A percentile compares a stretch with the other conserved stretches of the same genome.
phyloP scores from a whole-genome alignment of 2,888 invertebrate species.

The Diploptera punctata region DNA sequence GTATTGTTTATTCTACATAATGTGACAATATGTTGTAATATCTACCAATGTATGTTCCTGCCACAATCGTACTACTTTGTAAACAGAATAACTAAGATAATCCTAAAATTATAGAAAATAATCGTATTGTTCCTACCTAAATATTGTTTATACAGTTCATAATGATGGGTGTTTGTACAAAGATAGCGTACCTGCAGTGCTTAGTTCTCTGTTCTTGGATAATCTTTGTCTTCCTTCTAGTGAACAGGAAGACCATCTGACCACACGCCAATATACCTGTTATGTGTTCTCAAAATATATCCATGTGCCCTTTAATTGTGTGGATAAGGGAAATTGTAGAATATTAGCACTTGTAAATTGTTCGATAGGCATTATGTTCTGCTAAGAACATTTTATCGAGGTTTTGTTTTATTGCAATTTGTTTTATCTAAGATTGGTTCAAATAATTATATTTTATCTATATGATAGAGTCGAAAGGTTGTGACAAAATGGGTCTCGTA shows the following conservation, averaged over 20 bases:
- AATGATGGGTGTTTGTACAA: no score
- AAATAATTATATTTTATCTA: no score
- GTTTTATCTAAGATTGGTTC: no score
- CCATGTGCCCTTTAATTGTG: background rate
- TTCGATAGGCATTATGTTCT: no score
- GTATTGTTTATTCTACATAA: background rate
- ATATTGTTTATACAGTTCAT: no score
- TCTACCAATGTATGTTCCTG: background rate
- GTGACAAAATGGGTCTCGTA: no score
- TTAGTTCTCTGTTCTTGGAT: background rate
- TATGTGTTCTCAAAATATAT: background rate
- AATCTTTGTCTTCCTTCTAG: conserved; percentile 1
- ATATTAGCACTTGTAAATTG: no score
- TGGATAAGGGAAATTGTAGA: no score
- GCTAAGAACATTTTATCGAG: no score
- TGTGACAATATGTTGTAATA: conserved; percentile 13
- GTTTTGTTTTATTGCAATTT: no score
- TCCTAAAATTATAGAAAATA: background rate
- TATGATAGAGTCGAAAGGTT: no score
- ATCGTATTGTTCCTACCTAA: conserved; percentile 6
- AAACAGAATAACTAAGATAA: no score
- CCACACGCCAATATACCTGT: background rate
- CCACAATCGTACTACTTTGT: background rate
- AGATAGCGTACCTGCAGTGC: conserved; percentile 23
- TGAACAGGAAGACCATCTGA: background rate